phyloP scores from a whole-genome alignment of 2,797 vertebrate genomes.

The Rhyacichthys aspro region DNA sequence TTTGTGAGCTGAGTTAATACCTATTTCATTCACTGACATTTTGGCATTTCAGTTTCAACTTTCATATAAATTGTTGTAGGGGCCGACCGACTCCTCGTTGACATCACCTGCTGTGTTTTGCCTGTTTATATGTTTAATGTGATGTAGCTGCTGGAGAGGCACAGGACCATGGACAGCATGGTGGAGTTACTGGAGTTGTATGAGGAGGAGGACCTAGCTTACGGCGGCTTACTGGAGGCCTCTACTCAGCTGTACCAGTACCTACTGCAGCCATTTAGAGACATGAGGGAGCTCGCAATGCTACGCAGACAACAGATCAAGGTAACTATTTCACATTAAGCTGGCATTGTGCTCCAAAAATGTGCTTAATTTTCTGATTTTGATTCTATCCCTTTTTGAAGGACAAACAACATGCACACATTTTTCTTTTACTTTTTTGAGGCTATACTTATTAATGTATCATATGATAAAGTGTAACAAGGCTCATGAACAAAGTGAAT shows the following conservation, averaged over 20 bases:
- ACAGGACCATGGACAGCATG: slow-evolving; percentile 92
- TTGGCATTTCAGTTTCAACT: no score
- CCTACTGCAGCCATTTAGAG: slow-evolving; percentile 95
- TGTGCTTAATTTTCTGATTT: background rate
- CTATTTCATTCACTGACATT: slow-evolving; percentile 55
- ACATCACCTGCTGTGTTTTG: slow-evolving; percentile 3
- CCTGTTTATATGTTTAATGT: slow-evolving; percentile 25
- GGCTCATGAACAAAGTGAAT: no score
- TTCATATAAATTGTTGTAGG: no score
- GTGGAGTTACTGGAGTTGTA: slow-evolving; percentile 92
- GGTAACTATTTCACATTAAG: slow-evolving; percentile 72
- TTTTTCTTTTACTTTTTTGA: no score
- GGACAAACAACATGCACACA: background rate
- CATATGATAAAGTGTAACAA: no score
- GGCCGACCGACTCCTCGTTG: no score
- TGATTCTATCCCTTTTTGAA: background rate
- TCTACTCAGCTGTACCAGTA: slow-evolving; percentile 97
- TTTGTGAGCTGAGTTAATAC: slow-evolving; percentile 62
- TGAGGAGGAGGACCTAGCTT: slow-evolving; percentile 92
- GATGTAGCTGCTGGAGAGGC: slow-evolving; percentile 90
- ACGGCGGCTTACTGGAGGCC: slow-evolving; percentile 88
- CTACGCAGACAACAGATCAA: slow-evolving; percentile 97
- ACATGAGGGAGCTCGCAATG: slow-evolving; percentile 98
- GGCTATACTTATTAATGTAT: no score
- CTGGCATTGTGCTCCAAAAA: no score